phyloP scores from a whole-genome alignment of 2,888 invertebrate genomes.

The Trachelus troglodyta region DNA sequence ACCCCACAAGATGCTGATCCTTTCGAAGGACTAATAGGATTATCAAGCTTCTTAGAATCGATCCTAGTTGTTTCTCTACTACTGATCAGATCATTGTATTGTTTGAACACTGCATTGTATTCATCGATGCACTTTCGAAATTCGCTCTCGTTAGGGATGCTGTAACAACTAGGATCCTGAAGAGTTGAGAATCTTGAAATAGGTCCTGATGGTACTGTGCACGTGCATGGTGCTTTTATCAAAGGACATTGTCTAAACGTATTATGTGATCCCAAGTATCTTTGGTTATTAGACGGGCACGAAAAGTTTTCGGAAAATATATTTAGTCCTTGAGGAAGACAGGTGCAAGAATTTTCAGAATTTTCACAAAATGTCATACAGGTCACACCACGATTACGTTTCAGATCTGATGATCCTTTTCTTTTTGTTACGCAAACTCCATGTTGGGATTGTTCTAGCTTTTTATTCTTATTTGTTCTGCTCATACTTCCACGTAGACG shows the following conservation, averaged over 20 bases:
- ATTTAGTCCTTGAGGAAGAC: neutral
- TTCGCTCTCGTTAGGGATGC: neutral
- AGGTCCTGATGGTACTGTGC: neutral
- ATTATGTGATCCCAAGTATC: neutral
- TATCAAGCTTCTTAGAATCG: neutral
- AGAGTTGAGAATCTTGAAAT: neutral
- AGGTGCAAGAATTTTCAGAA: neutral
- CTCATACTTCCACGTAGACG: slow-evolving; percentile 6
- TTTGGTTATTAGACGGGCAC: neutral
- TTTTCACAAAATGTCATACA: neutral
- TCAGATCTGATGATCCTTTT: neutral
- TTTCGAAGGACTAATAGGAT: neutral
- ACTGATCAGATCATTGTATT: neutral
- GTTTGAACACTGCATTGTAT: slow-evolving; percentile 8
- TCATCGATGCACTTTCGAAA: slow-evolving; percentile 8
- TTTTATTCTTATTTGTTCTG: neutral
- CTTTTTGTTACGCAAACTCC: neutral
- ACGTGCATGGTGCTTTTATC: neutral
- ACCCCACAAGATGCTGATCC: neutral
- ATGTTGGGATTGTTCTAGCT: neutral
- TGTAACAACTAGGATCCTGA: neutral
- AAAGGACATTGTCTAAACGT: neutral
- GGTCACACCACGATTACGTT: neutral
- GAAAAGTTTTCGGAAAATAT: neutral
- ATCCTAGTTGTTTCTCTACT: neutral